Base-by-base conservation (phyloP, 2,113 vertebrate species). In the Arizona elegans region DNA sequence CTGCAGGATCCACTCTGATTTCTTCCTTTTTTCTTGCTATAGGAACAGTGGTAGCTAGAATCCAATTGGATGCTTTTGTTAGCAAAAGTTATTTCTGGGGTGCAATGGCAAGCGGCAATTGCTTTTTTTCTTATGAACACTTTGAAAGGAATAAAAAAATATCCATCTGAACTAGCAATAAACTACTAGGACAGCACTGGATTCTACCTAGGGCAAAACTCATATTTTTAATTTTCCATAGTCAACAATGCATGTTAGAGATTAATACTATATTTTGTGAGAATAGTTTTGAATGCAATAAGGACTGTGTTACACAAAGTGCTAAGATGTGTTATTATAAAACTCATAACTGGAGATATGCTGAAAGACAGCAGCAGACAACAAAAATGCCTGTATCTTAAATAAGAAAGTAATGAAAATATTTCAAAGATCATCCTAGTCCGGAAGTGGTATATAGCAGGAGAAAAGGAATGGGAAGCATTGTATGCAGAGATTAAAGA, bases 381-480 rank as follows among this genome's bases (percentile, higher is more conserved):
- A 5, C 8, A 0, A 17, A 12, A 11, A 55, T 11, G 3, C 8
- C 0, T 23, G 26, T 8, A 19, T 29, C 4, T 21, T 2, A 23
- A 8, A 47, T 53, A 10, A 81, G 29, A 56, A 93, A 92, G 43
- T 19, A 91, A 90, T 94, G 5, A 13, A 26, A 5, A 94, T 94
- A 62, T 54, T 0, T 58, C 21, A 54, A 93, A 54, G 86, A 62
- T 38, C 1, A 93, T 0, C 0, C 91, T 91, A 53, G 56, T 0
- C 90, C 24, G 50, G 3, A 94, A 52, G 3, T 86, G 17, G 19
- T 38, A 38, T 33, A 38, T 24, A 12, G 17, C 38, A 47, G 0
- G 11, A 91, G 26, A 88, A 1, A 0, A 11, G 55, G 75, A 2
- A 21, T 12, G 3, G 13, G 86, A 91, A 92, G 93, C 89, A n/a